phyloP scores from a whole-genome alignment of 2,797 vertebrate species.

The Setipinna tenuifilis region DNA sequence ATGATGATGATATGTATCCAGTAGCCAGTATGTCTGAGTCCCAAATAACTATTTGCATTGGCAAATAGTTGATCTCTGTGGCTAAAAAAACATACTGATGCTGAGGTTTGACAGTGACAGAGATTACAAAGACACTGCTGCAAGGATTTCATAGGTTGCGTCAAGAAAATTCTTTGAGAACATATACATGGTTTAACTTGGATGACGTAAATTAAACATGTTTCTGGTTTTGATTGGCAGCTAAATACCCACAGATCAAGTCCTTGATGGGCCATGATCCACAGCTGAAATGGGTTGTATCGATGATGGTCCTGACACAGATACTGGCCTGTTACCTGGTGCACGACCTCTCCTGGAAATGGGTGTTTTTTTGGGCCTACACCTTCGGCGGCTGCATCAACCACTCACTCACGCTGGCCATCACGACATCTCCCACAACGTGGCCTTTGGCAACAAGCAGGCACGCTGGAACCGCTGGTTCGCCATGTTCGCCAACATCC shows the following conservation, averaged over 20 bases:
- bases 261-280: conserved; percentile 92
- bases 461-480: conserved; percentile 91
- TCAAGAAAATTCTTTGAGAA: not conserved
- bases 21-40: not conserved
- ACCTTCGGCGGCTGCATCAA: conserved; percentile 93
- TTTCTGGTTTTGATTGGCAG: conserved; percentile 66
- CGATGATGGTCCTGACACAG: conserved; percentile 88
- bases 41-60: not conserved
- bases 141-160: not conserved
- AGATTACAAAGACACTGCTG: not conserved
- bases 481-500: conserved; percentile 94
- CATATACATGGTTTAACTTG: not conserved
- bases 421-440: conserved; percentile 98
- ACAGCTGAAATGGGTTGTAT: conserved; percentile 91
- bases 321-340: conserved; percentile 88
- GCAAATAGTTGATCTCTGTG: not conserved
- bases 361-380: conserved; percentile 96
- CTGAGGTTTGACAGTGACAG: not conserved
- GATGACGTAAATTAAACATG: not conserved
- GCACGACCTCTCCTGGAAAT: conserved; percentile 88
- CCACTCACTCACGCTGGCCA: conserved; percentile 93
- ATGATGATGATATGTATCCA: not conserved
- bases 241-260: conserved; percentile 96
- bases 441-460: conserved; percentile 89
- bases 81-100: not conserved